A percentile compares a stretch with the other conserved stretches of the same genome.
Conservation (phyloP, 2,113 vertebrate genomes). For the Hippolais icterina region DNA sequence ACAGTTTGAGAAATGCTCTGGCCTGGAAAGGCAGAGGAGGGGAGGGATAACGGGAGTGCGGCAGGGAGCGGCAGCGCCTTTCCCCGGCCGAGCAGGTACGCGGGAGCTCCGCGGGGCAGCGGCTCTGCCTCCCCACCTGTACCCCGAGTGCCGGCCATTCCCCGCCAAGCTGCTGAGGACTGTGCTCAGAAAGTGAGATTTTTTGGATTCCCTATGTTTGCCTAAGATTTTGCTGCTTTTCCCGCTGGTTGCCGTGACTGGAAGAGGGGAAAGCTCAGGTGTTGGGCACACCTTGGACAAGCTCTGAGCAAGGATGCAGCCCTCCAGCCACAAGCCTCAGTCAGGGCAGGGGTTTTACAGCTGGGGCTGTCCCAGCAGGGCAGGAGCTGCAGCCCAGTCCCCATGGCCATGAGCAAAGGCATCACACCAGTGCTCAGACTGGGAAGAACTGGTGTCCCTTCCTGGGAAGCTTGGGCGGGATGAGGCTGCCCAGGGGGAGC, state of each 20-base stretch:
- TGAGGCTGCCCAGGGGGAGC: neutral
- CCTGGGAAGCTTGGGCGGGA: neutral
- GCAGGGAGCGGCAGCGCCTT: fast-evolving
- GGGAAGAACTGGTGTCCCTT: neutral
- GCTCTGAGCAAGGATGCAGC: neutral
- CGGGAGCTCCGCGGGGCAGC: neutral
- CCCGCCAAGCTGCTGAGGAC: neutral
- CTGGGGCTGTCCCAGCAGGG: neutral
- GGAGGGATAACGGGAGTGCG: neutral
- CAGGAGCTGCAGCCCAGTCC: neutral
- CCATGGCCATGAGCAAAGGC: neutral
- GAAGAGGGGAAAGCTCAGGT: neutral
- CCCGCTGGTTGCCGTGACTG: neutral
- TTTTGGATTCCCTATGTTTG: neutral
- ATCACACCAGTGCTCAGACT: neutral
- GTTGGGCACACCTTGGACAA: neutral
- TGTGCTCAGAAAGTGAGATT: fast-evolving
- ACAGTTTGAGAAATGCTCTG: neutral
- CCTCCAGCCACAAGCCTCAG: neutral
- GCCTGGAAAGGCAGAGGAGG: neutral
- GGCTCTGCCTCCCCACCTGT: fast-evolving
- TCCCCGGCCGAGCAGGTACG: neutral
- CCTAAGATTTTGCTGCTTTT: neutral
- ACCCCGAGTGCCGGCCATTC: fast-evolving
- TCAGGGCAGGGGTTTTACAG: neutral